Evolutionary conservation across 1,140 invertebrate genomes (phyloP).

Genomic region (Platyscapa corneri): DNA sequence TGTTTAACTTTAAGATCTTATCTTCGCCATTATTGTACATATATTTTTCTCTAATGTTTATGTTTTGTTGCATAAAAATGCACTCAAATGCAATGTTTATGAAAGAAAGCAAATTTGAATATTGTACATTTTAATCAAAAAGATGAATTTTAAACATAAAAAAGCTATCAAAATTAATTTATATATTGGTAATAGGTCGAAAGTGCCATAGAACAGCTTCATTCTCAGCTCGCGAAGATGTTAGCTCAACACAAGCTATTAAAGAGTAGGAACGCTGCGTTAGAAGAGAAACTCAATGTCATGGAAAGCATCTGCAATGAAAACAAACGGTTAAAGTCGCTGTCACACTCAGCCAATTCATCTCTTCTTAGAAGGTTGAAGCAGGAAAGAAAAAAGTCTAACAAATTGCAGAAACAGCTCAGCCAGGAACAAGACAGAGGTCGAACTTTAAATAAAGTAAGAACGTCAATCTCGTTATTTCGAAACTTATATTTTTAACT

Average conservation of each 20-base stretch:
- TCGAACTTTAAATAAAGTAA: slow-evolving; percentile 14
- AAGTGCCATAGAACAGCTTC: slow-evolving; percentile 62
- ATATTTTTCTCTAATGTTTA: too few relatives aligned
- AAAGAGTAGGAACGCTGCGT: slow-evolving; percentile 61
- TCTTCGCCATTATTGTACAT: too few relatives aligned
- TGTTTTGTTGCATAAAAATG: too few relatives aligned
- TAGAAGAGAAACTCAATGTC: slow-evolving; percentile 61
- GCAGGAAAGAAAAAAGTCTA: slow-evolving; percentile 57
- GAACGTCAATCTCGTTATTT: not conserved
- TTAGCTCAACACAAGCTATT: slow-evolving; percentile 66
- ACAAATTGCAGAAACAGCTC: slow-evolving; percentile 55
- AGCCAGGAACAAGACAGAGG: slow-evolving; percentile 43
- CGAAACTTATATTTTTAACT: too few relatives aligned
- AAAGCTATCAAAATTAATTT: too few relatives aligned
- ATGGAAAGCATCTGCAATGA: slow-evolving; percentile 61
- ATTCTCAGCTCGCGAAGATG: slow-evolving; percentile 63
- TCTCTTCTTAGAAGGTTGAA: slow-evolving; percentile 59
- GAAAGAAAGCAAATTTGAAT: too few relatives aligned
- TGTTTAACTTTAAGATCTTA: too few relatives aligned
- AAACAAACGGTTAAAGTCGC: slow-evolving; percentile 60
- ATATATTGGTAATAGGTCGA: slow-evolving; percentile 57
- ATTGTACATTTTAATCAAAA: too few relatives aligned
- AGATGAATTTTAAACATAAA: too few relatives aligned
- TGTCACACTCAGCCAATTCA: slow-evolving; percentile 58
- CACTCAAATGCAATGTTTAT: too few relatives aligned